Evolutionary conservation across 2,797 vertebrate genomes (phyloP).

Genomic region (Galago senegalensis): DNA sequence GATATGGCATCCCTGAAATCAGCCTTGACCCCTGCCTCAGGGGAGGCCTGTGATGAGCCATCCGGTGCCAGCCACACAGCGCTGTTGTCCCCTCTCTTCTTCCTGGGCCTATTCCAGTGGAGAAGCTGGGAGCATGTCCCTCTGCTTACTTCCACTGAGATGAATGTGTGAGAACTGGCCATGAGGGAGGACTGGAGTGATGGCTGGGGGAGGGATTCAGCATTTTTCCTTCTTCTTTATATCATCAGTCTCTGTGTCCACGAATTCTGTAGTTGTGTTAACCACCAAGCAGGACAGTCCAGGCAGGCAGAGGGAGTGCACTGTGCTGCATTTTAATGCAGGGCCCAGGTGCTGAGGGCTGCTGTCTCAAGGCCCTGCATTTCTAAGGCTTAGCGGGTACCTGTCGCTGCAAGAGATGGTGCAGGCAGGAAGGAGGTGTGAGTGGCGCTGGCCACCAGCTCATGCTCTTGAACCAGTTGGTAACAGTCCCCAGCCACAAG

Average conservation of each 20-base stretch:
- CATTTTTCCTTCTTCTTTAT: background rate
- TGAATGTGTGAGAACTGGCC: background rate
- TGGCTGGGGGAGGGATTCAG: background rate
- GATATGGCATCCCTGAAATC: background rate
- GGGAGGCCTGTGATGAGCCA: background rate
- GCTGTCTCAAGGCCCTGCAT: background rate
- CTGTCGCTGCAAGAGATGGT: background rate
- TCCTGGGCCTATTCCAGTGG: background rate
- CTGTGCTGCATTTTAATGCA: background rate
- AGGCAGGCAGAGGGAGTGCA: background rate
- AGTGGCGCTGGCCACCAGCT: background rate
- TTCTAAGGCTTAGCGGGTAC: background rate
- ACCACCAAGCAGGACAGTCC: background rate
- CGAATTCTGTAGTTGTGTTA: background rate
- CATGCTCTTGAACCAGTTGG: background rate
- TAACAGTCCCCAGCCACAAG: background rate
- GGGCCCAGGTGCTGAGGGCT: background rate
- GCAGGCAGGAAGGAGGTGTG: background rate
- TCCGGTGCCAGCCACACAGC: background rate
- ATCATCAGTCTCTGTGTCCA: background rate
- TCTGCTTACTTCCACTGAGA: background rate
- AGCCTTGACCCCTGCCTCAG: background rate
- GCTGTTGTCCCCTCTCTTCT: background rate
- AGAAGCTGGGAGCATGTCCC: background rate
- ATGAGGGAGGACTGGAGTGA: background rate